Conservation (phyloP, 2,797 vertebrate genomes). For the Aulostomus chinensis region DNA sequence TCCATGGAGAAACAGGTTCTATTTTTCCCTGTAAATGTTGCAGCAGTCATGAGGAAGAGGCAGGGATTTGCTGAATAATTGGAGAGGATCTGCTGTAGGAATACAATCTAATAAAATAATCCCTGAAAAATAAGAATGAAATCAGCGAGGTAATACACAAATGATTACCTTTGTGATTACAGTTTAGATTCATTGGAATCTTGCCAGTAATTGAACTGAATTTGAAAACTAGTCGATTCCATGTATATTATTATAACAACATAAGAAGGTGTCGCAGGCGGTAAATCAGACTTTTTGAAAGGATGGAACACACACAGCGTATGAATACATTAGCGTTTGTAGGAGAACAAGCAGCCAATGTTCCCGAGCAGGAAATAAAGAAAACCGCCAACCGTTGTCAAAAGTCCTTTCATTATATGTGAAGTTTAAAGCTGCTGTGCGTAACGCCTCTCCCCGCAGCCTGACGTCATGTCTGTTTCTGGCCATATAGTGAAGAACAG, state of each 20-base stretch:
- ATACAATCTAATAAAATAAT: slow-evolving; percentile 50
- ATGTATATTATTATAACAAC: slow-evolving; percentile 16
- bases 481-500: slow-evolving; percentile 60
- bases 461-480: slow-evolving; percentile 51
- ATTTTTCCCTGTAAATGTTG: slow-evolving; percentile 26
- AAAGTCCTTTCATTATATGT: slow-evolving; percentile 61
- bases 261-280: slow-evolving; percentile 10
- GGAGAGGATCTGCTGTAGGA: slow-evolving; percentile 23
- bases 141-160: slow-evolving; percentile 16
- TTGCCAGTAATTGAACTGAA: slow-evolving; percentile 15
- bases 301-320: too few species aligned
- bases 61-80: slow-evolving; percentile 43
- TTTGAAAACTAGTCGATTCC: slow-evolving; percentile 8
- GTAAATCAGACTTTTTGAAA: slow-evolving; percentile 22
- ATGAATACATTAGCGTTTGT: slow-evolving; percentile 21
- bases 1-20: slow-evolving; percentile 26
- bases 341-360: slow-evolving; percentile 40
- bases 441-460: slow-evolving; percentile 35
- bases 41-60: slow-evolving; percentile 13
- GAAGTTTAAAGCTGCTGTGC: slow-evolving; percentile 65
- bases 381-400: slow-evolving; percentile 42
- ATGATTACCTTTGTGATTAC: slow-evolving; percentile 20
- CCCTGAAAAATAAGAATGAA: slow-evolving; percentile 31
- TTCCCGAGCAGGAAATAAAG: slow-evolving; percentile 51
- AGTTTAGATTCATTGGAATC: too few species aligned